A percentile compares a stretch with the other conserved stretches of the same genome.
Conservation (phyloP, 2,888 invertebrate genomes). For the Enoplolaimus lenunculus region DNA sequence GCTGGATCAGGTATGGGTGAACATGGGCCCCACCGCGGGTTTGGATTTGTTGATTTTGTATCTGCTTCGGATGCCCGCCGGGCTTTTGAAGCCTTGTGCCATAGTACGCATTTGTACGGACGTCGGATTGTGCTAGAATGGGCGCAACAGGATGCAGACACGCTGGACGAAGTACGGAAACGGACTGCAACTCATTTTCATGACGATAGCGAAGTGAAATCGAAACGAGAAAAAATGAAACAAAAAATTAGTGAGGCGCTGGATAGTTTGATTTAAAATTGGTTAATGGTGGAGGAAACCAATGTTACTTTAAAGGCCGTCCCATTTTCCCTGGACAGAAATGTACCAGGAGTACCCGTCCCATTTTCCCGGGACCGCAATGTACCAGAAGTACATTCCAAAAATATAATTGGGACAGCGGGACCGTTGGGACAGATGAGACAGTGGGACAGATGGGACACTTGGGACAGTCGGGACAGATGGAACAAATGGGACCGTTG, state of each 20-base stretch:
- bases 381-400: too few species aligned
- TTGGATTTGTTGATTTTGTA: constrained; percentile 84
- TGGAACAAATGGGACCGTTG: too few species aligned
- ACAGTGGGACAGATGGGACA: too few species aligned
- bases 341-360: too few species aligned
- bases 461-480: too few species aligned
- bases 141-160: constrained; percentile 61
- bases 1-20: constrained; percentile 12
- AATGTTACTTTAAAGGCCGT: too few species aligned
- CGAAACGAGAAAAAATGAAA: constrained; percentile 1
- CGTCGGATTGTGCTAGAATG: constrained; percentile 85
- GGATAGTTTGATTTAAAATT: not conserved
- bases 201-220: not conserved
- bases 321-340: too few species aligned
- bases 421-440: too few species aligned
- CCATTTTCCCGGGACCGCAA: too few species aligned
- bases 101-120: constrained; percentile 94
- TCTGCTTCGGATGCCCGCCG: constrained; percentile 78
- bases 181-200: constrained; percentile 54
- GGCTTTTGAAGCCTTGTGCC: constrained; percentile 79
- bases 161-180: constrained; percentile 64
- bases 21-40: constrained; percentile 61
- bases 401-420: too few species aligned
- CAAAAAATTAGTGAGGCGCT: constrained; percentile 5
- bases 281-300: too few species aligned